Percentiles rank a stretch among this genome's conserved stretches.
Evolutionary conservation across 2,888 invertebrate species (phyloP).

Genomic region (Eilema sororculum): DNA sequence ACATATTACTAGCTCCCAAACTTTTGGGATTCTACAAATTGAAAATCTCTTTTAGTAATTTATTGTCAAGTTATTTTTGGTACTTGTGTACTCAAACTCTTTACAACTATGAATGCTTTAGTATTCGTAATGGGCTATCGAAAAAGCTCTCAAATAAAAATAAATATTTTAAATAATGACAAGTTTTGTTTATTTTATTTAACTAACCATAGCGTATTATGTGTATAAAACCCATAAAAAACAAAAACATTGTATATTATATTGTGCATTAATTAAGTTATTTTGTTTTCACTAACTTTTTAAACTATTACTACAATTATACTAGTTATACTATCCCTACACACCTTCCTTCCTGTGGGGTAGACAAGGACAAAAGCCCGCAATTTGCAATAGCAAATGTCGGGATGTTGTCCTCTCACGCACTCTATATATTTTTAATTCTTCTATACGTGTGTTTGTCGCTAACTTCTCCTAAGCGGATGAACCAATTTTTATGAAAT

Average conservation of each 20-base stretch:
- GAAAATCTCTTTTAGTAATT: background rate
- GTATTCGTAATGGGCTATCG: background rate
- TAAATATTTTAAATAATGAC: background rate
- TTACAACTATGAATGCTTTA: background rate
- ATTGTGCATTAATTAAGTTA: background rate
- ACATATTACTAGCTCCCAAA: background rate
- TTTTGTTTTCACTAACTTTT: background rate
- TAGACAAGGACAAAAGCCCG: no score
- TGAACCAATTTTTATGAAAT: no score
- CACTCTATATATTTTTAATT: background rate
- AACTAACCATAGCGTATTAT: background rate
- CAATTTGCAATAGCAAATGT: no score
- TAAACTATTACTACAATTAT: background rate
- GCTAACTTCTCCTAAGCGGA: no score
- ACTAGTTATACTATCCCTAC: background rate
- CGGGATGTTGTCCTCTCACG: background rate
- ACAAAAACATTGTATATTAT: background rate
- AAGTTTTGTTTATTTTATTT: background rate
- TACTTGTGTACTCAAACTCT: background rate
- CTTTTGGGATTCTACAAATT: background rate
- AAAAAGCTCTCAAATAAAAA: background rate
- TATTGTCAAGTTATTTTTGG: background rate
- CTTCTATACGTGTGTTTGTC: no score
- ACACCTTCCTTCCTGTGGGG: background rate
- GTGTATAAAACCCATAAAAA: background rate